Evolutionary conservation across 2,888 invertebrate genomes (phyloP), one percentile per base, ranked within the genome.

Genomic region (Drosophila atripex): DNA sequence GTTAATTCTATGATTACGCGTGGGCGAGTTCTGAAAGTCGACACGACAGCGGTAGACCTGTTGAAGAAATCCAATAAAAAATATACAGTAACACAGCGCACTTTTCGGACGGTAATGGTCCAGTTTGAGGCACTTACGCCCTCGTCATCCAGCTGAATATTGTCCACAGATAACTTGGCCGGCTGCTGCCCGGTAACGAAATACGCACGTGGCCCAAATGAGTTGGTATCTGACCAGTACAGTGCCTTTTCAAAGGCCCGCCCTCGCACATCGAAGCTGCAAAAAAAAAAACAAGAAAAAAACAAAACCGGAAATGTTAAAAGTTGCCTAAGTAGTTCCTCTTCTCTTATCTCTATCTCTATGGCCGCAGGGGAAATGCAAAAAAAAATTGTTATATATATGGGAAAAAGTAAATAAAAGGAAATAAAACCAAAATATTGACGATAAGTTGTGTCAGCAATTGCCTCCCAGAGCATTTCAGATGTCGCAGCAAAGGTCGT

Each of bases 1-100:
- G 90, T 96, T 95, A 91, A 97, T 96, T 89, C 96, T 95, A 91
- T 96, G 96, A 91, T 96, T 97, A 86, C 97, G 94, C 12, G 97
- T 97, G 30, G 97, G 97, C 8, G 97, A 96, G 89, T 96, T 96
- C 86, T 95, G 95, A 92, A 97, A 97, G 92, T 97, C 97, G 32
- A 97, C 97, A 72, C 97, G 93, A 91, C 97, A 97, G 78, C 97
- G 93, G 92, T 97, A 97, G 63, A 95, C 91, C 91, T 91, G 82
- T 68, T 73, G 65, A 79, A 55, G 55, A 50, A 63, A 47, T 47
- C 63, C 60, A 87, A 61, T 61, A 73, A 73, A 58, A 59, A 59
- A 54, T 38, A 53, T 4, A 63, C 63, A 65, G 60, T 59, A 56
- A 51, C 30, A 50, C 21, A 18, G 56, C 35, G 39, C 43, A 60